These are phyloP conservation scores for Cremastinae sp. DNA, from an alignment of 2,888 invertebrate genomes.

Conservation along the genomic window DNA sequence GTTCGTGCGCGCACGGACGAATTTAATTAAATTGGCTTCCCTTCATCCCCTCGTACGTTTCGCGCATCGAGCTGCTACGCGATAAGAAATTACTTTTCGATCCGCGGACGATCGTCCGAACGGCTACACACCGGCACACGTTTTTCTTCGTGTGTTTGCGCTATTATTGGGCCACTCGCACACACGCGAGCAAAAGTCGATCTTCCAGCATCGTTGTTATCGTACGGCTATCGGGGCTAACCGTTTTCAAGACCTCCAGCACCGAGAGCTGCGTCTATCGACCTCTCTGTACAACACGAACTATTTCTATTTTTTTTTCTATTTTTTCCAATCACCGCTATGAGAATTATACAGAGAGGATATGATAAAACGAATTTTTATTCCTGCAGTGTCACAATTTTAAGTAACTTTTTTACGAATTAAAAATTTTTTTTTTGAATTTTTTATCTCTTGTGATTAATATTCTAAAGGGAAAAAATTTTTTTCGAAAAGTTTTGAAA, in stretches of 20 bases:
- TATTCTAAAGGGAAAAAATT: no score
- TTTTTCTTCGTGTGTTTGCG: constrained; percentile 13
- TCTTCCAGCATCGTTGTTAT: constrained; percentile 55
- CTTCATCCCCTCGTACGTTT: constrained; percentile 20
- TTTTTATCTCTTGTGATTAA: no score
- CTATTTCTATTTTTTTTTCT: no score
- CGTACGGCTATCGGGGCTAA: constrained; percentile 44
- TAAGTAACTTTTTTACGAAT: not conserved
- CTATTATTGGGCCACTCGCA: constrained; percentile 47
- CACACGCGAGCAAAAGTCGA: constrained; percentile 33
- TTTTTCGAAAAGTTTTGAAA: no score
- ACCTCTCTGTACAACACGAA: not conserved
- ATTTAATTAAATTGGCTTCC: constrained; percentile 71
- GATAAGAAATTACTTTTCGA: constrained; percentile 71
- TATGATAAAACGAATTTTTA: no score
- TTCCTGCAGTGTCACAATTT: not conserved
- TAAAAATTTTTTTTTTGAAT: constrained; percentile 8
- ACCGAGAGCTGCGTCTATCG: constrained; percentile 2
- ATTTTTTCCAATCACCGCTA: no score
- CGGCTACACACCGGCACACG: constrained; percentile 3
- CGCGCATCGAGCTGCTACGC: constrained; percentile 38
- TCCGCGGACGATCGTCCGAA: constrained; percentile 57
- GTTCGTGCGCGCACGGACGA: constrained; percentile 60
- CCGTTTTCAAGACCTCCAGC: constrained; percentile 42
- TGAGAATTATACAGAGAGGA: no score